Base-by-base conservation (phyloP, 2,888 invertebrate genomes). In the Diaperis boleti region DNA sequence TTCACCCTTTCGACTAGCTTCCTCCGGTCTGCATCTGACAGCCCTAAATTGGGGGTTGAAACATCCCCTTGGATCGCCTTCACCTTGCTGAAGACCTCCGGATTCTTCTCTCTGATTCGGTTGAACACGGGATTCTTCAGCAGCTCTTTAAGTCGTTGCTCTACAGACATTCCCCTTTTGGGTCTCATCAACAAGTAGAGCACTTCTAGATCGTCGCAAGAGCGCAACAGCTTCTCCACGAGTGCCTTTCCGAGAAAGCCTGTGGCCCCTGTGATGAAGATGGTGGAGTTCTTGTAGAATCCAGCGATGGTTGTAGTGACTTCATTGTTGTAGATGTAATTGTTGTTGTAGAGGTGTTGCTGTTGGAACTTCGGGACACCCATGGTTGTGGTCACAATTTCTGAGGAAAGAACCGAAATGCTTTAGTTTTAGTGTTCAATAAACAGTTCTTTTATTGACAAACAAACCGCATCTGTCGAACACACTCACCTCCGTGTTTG, bases 221-320 rank as follows among this genome's bases (percentile, higher is more conserved):
- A 90, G 75, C 96, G 86, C 14, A 98, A 83, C 6, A 98, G 83
- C 80, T 98, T 98, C 82, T 98, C 98, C 63, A 98, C 83, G 1
- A 98, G 83, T 0, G 95, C 95, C 82, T 97, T 97, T 22, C 97
- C 96, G 47, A 97, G 87, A 79, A 96, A 97, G n/a, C 97, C 96
- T 11, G 92, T 93, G 14, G 74, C 77, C 5, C 79, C 79, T 4
- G 79, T 79, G 3, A 79, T 69, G 59, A 79, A 77, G 29, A 79
- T 68, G 17, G 70, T 72, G 90, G 76, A 60, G 50, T 72, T 71
- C 6, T 69, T 70, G 64, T 80, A 81, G 62, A 80, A 81, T 31
- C 76, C 73, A 3, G 72, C 67, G 15, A 80, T 78, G 54, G 74
- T 75, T 14, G 73, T 65, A 7, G 71, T 59, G 5, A 59, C 41